Evolutionary conservation across 2,797 vertebrate genomes (phyloP).

Genomic region (Antennarius maculatus): DNA sequence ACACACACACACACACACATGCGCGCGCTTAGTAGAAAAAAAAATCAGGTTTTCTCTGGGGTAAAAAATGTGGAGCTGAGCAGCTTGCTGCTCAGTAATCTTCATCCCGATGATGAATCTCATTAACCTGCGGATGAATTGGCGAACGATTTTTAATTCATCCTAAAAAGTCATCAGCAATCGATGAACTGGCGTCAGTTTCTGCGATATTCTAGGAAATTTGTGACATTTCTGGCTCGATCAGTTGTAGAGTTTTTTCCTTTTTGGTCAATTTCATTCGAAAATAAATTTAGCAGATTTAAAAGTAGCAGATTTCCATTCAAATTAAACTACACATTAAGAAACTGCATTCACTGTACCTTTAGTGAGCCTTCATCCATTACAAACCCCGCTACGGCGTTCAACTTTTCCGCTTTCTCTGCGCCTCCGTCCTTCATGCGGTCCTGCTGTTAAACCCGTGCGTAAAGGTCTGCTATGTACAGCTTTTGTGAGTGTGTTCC

Average conservation of each 20-base stretch:
- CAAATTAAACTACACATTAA: not conserved
- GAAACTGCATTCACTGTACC: slow-evolving; percentile 59
- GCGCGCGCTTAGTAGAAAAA: not conserved
- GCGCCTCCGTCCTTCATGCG: slow-evolving; percentile 68
- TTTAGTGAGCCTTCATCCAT: slow-evolving; percentile 70
- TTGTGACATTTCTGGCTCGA: not conserved
- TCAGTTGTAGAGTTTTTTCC: not conserved
- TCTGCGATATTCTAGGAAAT: not conserved
- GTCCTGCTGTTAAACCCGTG: slow-evolving; percentile 51
- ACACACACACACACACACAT: not conserved
- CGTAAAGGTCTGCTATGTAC: slow-evolving; percentile 61
- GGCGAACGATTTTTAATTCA: not conserved
- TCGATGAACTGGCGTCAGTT: not conserved
- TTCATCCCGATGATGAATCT: slow-evolving; percentile 41
- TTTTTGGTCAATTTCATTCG: not conserved
- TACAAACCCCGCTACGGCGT: slow-evolving; percentile 50
- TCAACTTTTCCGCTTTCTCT: slow-evolving; percentile 61
- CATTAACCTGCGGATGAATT: slow-evolving; percentile 30
- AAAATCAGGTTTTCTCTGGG: slow-evolving; percentile 37
- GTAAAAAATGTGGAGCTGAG: slow-evolving; percentile 39
- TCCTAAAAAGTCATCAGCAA: not conserved
- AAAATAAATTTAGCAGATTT: not conserved
- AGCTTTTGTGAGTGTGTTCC: slow-evolving; percentile 53
- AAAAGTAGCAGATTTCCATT: slow-evolving; percentile 4
- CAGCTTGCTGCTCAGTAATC: slow-evolving; percentile 36